Base-by-base conservation (phyloP, 2,113 vertebrate genomes). In the Microtus richardsoni region DNA sequence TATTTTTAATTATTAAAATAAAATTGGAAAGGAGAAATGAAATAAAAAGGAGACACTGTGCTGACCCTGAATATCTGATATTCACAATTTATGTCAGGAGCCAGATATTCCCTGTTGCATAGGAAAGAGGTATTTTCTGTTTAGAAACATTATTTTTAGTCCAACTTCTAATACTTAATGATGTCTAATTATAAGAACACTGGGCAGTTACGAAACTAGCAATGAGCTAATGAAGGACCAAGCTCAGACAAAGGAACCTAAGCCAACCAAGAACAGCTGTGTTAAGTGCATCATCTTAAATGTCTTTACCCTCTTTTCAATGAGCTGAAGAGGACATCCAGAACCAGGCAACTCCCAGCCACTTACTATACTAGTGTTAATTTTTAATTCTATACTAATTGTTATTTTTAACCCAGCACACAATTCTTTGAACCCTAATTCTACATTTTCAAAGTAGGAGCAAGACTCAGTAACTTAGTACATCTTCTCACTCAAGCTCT, bases 1-100 rank as follows among this genome's bases (percentile, higher is more conserved):
- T 97, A 97, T 97, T 97, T 95, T 97, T 97, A 98, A 97, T 97
- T 98, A 97, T 97, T 97, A 98, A 97, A 95, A 97, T 97, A 98
- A 97, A 97, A 97, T 21, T 89, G 95, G 91, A 97, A 96, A 92
- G 68, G 64, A 77, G 52, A 64, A 95, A 96, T 88, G 88, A 91
- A 96, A 97, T 96, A 97, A 97, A 96, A 95, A 92, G 86, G 91
- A 96, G 97, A 89, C 91, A 97, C 70, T 44, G 91, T 73, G 75
- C 44, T 97, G 96, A 96, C 94, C 87, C 97, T 91, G 92, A 93
- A 92, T 94, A 94, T 79, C 68, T 92, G 93, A 89, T 80, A 71
- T 64, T 88, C 86, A 89, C 36, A 60, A 88, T 95, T 73, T 70
- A 39, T 73, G 80, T 85, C 82, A 93, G 88, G 77, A 92, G 85